Percentiles rank a stretch among this genome's conserved stretches.
These are phyloP conservation scores for Pteria penguin DNA, from an alignment of 2,888 invertebrate species.

Conservation along the genomic window DNA sequence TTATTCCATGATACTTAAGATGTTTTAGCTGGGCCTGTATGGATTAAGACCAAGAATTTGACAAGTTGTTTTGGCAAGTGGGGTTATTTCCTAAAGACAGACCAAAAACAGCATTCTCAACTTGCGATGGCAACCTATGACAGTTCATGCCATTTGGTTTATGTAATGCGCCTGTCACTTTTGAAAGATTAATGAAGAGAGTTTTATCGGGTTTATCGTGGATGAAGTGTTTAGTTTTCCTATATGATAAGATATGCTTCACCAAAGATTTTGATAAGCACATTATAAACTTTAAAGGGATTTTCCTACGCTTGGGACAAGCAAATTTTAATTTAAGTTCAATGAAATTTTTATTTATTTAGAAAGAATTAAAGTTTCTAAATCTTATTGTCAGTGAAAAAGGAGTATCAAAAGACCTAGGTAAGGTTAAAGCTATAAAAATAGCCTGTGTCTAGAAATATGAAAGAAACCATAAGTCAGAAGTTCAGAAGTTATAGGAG, in stretches of 20 bases:
- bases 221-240: constrained; percentile 38
- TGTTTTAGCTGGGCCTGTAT: neutral
- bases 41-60: neutral
- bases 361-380: constrained; percentile 22
- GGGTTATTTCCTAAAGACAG: constrained; percentile 19
- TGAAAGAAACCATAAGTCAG: constrained; percentile 23
- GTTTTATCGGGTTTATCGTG: constrained; percentile 34
- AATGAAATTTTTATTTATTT: constrained; percentile 17
- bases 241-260: constrained; percentile 43
- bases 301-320: constrained; percentile 32
- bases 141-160: constrained; percentile 43
- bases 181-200: constrained; percentile 41
- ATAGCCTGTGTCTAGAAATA: constrained; percentile 33
- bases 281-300: constrained; percentile 32
- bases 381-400: constrained; percentile 23
- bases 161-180: constrained; percentile 38
- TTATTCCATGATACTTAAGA: neutral
- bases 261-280: constrained; percentile 39
- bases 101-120: constrained; percentile 32
- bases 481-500: constrained; percentile 38
- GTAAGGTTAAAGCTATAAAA: constrained; percentile 28
- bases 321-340: constrained; percentile 33
- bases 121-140: constrained; percentile 2
- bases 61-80: neutral
- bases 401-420: constrained; percentile 28